Percentiles rank a stretch among this genome's conserved stretches.
phyloP scores from a whole-genome alignment of 2,113 vertebrate species.

The Oceanodroma tethys region DNA sequence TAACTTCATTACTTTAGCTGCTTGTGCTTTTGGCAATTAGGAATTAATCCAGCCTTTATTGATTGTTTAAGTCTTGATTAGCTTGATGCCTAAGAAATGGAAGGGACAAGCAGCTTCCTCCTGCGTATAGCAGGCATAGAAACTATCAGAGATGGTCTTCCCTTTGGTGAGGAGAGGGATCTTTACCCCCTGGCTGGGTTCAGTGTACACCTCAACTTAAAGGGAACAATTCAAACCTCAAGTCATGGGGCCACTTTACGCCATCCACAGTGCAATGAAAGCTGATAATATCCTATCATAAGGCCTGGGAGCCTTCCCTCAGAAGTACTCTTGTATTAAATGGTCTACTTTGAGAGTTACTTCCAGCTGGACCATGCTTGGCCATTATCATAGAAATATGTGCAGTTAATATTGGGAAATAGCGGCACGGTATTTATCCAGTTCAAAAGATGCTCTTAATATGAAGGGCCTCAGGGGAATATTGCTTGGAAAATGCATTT shows the following conservation, averaged over 20 bases:
- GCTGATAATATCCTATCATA: not conserved
- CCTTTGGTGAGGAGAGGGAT: not conserved
- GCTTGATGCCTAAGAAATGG: not conserved
- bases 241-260: not conserved
- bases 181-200: not conserved
- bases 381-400: not conserved
- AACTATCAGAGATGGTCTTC: not conserved
- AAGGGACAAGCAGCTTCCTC: not conserved
- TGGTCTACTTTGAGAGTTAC: not conserved
- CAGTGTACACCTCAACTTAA: fast-evolving
- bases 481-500: conserved; percentile 31
- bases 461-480: not conserved
- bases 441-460: not conserved
- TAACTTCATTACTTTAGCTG: not conserved
- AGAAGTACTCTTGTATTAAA: not conserved
- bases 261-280: not conserved
- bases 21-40: not conserved
- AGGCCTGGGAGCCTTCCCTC: not conserved
- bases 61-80: not conserved
- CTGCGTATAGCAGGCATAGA: not conserved
- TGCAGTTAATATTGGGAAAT: not conserved
- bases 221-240: not conserved
- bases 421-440: not conserved
- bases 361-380: not conserved
- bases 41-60: not conserved